These are phyloP conservation scores for Meteorus cinctellus DNA, from an alignment of 2,888 invertebrate species.

Conservation along the genomic window DNA sequence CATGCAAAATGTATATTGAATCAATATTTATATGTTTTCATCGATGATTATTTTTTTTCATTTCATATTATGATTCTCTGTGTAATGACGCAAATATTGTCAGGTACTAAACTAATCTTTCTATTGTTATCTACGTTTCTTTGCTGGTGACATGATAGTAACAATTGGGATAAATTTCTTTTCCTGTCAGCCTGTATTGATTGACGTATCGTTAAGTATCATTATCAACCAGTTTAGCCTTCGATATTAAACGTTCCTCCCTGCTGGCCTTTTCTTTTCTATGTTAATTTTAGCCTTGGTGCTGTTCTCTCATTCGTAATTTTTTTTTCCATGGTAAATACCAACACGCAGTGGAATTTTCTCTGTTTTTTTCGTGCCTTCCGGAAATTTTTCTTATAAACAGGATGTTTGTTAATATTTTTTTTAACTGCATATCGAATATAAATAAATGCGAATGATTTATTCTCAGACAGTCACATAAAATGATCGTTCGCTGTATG, in stretches of 20 bases:
- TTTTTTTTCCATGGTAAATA: constrained; percentile 3
- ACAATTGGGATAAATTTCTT: too few species aligned
- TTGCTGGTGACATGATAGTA: too few species aligned
- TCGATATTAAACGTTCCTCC: neutral
- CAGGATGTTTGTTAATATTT: constrained; percentile 19
- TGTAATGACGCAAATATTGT: too few species aligned
- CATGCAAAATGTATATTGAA: neutral
- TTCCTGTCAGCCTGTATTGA: neutral
- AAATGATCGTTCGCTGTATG: neutral
- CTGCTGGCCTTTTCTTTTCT: neutral
- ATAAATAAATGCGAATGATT: neutral
- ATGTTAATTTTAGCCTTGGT: constrained; percentile 12
- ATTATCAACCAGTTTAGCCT: constrained; percentile 1
- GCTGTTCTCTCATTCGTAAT: neutral
- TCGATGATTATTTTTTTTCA: too few species aligned
- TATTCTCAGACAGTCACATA: neutral
- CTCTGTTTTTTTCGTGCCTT: neutral
- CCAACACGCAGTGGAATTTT: neutral
- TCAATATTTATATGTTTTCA: neutral
- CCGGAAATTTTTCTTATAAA: neutral
- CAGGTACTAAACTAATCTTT: too few species aligned
- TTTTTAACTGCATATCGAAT: neutral
- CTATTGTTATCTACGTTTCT: too few species aligned
- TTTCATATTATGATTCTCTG: too few species aligned
- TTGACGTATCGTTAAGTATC: neutral